Percentiles rank a stretch among this genome's conserved stretches.
These are phyloP conservation scores for Teleopsis dalmanni DNA, from an alignment of 1,140 invertebrate genomes.

Conservation along the genomic window DNA sequence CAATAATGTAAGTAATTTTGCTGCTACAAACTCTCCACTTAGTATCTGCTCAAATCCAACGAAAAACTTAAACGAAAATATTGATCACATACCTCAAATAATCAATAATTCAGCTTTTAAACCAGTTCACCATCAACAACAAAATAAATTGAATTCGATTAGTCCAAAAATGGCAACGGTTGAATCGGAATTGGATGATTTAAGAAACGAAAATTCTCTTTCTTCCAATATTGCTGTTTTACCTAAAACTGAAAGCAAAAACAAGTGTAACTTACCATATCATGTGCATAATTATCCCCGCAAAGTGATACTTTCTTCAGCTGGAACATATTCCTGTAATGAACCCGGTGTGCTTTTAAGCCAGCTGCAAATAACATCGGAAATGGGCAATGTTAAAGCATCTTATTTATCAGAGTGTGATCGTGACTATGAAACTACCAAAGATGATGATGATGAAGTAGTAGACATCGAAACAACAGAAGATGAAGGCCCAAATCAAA, in stretches of 20 bases:
- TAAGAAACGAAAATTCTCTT: no score
- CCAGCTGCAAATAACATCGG: neutral
- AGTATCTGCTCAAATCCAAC: no score
- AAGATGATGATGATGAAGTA: slow-evolving; percentile 53
- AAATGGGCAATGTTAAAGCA: neutral
- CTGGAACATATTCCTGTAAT: no score
- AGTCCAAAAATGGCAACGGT: no score
- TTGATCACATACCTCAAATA: slow-evolving; percentile 21
- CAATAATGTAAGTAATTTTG: no score
- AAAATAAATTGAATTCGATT: slow-evolving; percentile 6
- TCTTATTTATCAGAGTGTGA: slow-evolving; percentile 45
- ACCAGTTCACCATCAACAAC: slow-evolving; percentile 44
- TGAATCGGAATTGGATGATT: no score
- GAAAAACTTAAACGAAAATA: no score
- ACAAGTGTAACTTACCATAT: no score
- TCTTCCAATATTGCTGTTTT: no score
- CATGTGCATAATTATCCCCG: neutral
- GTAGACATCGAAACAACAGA: slow-evolving; percentile 57
- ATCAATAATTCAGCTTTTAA: slow-evolving; percentile 54
- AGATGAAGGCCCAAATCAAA: slow-evolving; percentile 34
- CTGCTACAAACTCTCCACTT: no score
- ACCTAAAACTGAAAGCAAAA: no score
- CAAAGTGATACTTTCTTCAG: neutral
- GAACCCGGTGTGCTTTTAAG: neutral
- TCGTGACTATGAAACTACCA: slow-evolving; percentile 49